Percentiles rank a stretch among this genome's conserved stretches.
These are phyloP conservation scores for Bradysia coprophila DNA, from an alignment of 1,140 invertebrate genomes.

Conservation along the genomic window DNA sequence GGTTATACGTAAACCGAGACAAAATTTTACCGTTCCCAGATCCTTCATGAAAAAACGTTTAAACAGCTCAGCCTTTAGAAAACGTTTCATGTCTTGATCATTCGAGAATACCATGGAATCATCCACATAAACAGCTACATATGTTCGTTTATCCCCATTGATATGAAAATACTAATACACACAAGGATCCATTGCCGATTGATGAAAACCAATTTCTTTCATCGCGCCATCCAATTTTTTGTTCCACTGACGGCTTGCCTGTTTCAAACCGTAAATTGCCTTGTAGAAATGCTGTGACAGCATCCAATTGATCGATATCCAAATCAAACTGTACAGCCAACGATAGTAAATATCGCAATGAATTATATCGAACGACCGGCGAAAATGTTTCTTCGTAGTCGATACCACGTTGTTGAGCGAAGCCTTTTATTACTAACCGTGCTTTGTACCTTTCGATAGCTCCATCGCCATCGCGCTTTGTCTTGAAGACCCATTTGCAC, in stretches of 20 bases:
- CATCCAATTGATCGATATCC: conserved; percentile 16
- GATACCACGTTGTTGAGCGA: conserved; percentile 13
- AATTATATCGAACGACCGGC: conserved; percentile 11
- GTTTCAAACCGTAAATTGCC: conserved; percentile 25
- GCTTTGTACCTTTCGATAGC: conserved; percentile 18
- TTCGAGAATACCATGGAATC: conserved; percentile 3
- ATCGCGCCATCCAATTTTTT: conserved; percentile 8
- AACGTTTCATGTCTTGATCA: conserved; percentile 4
- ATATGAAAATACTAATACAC: conserved; percentile 4
- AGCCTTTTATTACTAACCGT: conserved; percentile 22
- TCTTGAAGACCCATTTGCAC: conserved; percentile 23
- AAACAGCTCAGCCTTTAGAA: conserved; percentile 7
- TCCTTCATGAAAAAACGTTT: conserved; percentile 12
- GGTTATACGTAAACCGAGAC: conserved; percentile 11
- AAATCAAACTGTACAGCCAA: conserved; percentile 11
- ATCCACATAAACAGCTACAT: not conserved
- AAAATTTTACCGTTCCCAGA: conserved; percentile 5
- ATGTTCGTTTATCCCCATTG: not conserved
- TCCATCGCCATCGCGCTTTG: conserved; percentile 11
- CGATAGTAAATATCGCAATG: conserved; percentile 12
- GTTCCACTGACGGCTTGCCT: conserved; percentile 23
- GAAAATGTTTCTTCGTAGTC: conserved; percentile 20
- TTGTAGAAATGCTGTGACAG: conserved; percentile 20
- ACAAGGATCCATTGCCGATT: conserved; percentile 7
- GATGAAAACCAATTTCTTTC: conserved; percentile 3